Evolutionary conservation across 2,888 invertebrate genomes (phyloP).

Genomic region (Pilophorus perplexus): DNA sequence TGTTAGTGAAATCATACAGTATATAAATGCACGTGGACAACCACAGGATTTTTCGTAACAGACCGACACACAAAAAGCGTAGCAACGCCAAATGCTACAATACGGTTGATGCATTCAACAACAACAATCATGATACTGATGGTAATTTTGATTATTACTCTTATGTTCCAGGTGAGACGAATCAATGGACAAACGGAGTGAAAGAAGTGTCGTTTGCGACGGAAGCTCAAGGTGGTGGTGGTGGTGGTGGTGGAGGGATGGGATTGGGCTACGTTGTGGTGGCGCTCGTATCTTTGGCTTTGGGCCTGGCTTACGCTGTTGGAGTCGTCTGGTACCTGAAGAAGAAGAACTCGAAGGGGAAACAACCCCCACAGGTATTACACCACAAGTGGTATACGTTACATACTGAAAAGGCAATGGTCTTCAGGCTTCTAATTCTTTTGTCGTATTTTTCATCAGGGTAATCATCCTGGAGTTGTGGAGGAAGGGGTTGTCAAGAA

Average conservation of each 20-base stretch:
- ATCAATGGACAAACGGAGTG: conserved; percentile 54
- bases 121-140: no score
- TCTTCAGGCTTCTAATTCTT: not conserved
- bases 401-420: no score
- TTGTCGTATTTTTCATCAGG: no score
- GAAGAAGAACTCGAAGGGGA: conserved; percentile 37
- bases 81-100: no score
- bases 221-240: conserved; percentile 49
- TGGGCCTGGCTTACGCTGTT: conserved; percentile 83
- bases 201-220: conserved; percentile 74
- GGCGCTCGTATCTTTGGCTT: conserved; percentile 75
- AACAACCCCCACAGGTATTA: conserved; percentile 10
- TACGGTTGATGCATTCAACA: no score
- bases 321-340: conserved; percentile 71
- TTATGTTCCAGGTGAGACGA: conserved; percentile 40
- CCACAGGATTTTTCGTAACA: no score
- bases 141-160: no score
- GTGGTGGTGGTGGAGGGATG: conserved; percentile 37
- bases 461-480: conserved; percentile 49
- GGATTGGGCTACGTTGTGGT: conserved; percentile 79
- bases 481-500: conserved; percentile 71
- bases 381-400: no score
- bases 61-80: no score
- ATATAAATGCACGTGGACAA: no score
- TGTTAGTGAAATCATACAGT: no score